Evolutionary conservation across 2,797 vertebrate species (phyloP), one percentile per base, ranked within the genome.

Genomic region (Mus caroli): DNA sequence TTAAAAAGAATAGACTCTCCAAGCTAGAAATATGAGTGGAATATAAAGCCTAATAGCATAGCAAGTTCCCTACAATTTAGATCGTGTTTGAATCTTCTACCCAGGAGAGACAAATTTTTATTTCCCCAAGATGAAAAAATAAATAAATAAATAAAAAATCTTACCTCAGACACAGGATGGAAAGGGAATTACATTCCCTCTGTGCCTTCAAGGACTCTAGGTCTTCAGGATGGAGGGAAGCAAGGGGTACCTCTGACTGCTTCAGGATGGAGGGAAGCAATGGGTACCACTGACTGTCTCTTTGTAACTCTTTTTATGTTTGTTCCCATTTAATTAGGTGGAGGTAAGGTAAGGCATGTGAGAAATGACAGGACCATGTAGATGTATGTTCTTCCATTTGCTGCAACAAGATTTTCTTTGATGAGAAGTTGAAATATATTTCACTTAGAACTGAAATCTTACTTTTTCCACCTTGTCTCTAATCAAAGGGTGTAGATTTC

Each of bases 11-110:
- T 77, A 78, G 56, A 31, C 26, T 95, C 93, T 88, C 28, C 34
- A 31, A 56, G 28, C 34, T 67, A 82, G 77, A 52, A 86, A 93
- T 52, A 43, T 60, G 43, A 94, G 73, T 56, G n/a, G 11, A 88
- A 88, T 90, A 71, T 80, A 92, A 90, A 90, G 43, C 14, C 9
- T 88, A 56, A 22, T 77, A 92, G 46, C 54, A 88, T 20, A 94
- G n/a, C 22, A 94, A 76, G 6, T 71, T 6, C 20, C 50, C 20
- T 64, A 88, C 10, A 69, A 34, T 91, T 95, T 86, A 76, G 95
- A 60, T 58, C 64, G 87, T 11, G 37, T 91, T 91, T 91, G 69
- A 92, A n/a, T 88, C 77, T 96, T 85, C 40, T 88, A 60, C 78
- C 40, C 19, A 91, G 54, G 94, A 62, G 37, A 84, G n/a, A 92